Base-by-base conservation (phyloP, 2,888 invertebrate genomes). In the Dione juno region DNA sequence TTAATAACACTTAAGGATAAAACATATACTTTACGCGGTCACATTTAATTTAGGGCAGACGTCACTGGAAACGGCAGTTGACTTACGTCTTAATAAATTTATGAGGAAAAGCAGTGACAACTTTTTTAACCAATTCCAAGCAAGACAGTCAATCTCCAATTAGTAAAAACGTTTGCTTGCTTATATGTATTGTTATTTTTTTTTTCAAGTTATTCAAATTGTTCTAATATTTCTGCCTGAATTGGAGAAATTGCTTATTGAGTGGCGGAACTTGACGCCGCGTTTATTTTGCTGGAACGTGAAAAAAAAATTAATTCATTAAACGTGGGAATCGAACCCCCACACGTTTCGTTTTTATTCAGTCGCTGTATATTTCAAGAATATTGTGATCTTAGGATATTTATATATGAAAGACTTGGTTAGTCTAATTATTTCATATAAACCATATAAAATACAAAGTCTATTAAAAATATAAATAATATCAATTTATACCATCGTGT, bases 41-140 rank as follows among this genome's bases (percentile, higher is more conserved):
- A 57, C 0, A 43, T 28, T 66, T 66, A 72, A 76, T 77, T 70
- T 69, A 70, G 75, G 73, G 66, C 75, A 70, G 43, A 72, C 77
- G 77, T 77, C 77, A 77, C 70, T 74, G 11, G 45, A 61, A 61
- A 43, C 61, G n/a, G 21, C 28, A 21, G 10, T 21, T 1, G 28
- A 21, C 14, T 14, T 43, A 21, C n/a, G 11, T 57, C 16, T 57
- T 6, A 6, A 16, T 11, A 1, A 16, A 37, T 57, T 57, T 57
- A 57, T 37, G 11, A 10, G 16, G 37, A 57, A 57, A 57, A n/a
- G 7, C 10, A 6, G 16, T 37, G 14, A 37, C 57, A 57, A 7
- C 7, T n/a, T 35, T 57, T 16, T 11, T 2, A 7, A 54, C 9
- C 9, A 8, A 10, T 10, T 10, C 1, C 10, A 37, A 16, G 37